Conservation (phyloP, 2,888 invertebrate genomes). For the Malacosoma neustria region DNA sequence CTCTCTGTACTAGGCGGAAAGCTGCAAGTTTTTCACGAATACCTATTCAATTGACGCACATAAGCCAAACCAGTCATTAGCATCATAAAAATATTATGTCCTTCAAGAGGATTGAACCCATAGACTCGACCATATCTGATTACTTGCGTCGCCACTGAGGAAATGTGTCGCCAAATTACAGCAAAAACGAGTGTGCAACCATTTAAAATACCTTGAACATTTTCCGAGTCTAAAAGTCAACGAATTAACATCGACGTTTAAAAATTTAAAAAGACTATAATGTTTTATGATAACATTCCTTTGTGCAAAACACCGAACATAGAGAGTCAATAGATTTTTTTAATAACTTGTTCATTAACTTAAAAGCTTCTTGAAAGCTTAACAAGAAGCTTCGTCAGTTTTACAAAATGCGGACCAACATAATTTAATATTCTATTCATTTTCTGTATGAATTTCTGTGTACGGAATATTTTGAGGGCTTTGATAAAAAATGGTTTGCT, state of each 20-base stretch:
- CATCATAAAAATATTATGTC: too few species aligned
- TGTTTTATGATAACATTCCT: conserved; percentile 25
- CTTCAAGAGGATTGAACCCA: too few species aligned
- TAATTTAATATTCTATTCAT: conserved; percentile 72
- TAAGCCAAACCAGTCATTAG: too few species aligned
- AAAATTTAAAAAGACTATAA: conserved; percentile 2
- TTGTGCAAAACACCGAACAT: conserved; percentile 30
- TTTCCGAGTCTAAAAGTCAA: too few species aligned
- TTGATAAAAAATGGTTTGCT: conserved; percentile 34
- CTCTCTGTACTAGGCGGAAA: too few species aligned
- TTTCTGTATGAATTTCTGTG: conserved; percentile 64
- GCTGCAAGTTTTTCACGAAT: too few species aligned
- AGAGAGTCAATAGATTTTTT: conserved; percentile 63
- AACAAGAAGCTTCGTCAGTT: conserved; percentile 69
- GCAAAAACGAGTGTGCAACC: too few species aligned
- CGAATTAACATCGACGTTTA: background rate
- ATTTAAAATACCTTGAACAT: too few species aligned
- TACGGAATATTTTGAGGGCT: conserved; percentile 47
- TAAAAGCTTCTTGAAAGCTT: conserved; percentile 71
- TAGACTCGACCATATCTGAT: too few species aligned
- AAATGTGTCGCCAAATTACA: too few species aligned
- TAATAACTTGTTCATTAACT: conserved; percentile 66
- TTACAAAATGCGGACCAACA: conserved; percentile 64
- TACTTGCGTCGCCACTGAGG: too few species aligned
- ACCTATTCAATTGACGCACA: too few species aligned